Evolutionary conservation across 2,797 vertebrate genomes (phyloP), one percentile per base, ranked within the genome.

Genomic region (Holocentrus rufus): DNA sequence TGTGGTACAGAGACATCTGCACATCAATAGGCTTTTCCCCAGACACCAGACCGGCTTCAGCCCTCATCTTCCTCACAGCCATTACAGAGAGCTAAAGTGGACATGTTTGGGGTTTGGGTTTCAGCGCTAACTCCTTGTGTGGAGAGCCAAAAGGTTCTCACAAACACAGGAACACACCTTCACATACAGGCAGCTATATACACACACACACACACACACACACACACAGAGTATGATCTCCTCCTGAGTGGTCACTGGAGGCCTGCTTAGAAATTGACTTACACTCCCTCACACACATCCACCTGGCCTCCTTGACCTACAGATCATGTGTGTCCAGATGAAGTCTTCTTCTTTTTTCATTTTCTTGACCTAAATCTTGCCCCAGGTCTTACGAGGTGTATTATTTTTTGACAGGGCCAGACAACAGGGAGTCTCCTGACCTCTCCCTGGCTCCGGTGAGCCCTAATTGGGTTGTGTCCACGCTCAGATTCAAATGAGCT

Each of bases 21-120:
- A 50, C 80, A 78, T 89, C 85, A 61, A 82, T 80, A 81, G 54
- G 17, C 6, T 78, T 79, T 68, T 85, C 88, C 84, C 86, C 57
- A 72, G 81, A 79, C 22, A 50, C 56, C 47, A 27, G 22, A 59
- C 36, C 23, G 78, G 63, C 81, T 81, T 66, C 57, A 68, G 66
- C 81, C 60, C 61, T 49, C 46, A 56, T 39, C 47, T 36, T 60
- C 65, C 14, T 5, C 59, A 56, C 44, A 74, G 71, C 85, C 74
- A 88, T 87, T 88, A 87, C 34, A 65, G 44, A 46, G 61, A 56
- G 80, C 79, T 85, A 30, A 42, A 57, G 68, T 79, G 74, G 42
- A 76, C 81, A 78, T 55, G 55, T 44, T 27, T n/a, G 31, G 54
- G 54, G 58, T n/a, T 87, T 64, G 53, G 52, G 49, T 90, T 90